A percentile compares a stretch with the other conserved stretches of the same genome.
Conservation (phyloP, 2,797 vertebrate genomes). For the Acanthopagrus latus region DNA sequence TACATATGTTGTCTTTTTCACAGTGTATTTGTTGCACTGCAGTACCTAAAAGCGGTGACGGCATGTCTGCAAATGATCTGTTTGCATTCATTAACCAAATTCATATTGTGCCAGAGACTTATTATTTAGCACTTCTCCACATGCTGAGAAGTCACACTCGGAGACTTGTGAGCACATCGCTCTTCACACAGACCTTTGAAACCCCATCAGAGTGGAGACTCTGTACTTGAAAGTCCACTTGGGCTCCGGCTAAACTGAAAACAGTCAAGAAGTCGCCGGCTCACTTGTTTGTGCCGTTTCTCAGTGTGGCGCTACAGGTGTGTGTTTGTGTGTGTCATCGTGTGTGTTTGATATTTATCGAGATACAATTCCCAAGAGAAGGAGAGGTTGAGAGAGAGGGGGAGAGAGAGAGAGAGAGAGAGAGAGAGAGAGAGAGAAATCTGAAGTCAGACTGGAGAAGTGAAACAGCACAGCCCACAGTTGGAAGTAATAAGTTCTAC, state of each 20-base stretch:
- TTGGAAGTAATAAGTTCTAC: slow-evolving; percentile 62
- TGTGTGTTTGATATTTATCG: slow-evolving; percentile 60
- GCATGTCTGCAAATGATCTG: slow-evolving; percentile 14
- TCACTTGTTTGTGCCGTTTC: slow-evolving; percentile 49
- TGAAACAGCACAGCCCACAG: slow-evolving; percentile 62
- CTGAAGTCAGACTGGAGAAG: slow-evolving; percentile 42
- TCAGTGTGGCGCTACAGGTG: slow-evolving; percentile 38
- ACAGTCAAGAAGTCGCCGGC: slow-evolving; percentile 42
- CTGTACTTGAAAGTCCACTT: slow-evolving; percentile 60
- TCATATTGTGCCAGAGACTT: background rate
- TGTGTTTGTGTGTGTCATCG: slow-evolving; percentile 36
- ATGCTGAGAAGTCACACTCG: slow-evolving; percentile 10
- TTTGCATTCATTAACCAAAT: slow-evolving; percentile 11
- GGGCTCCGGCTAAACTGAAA: slow-evolving; percentile 45
- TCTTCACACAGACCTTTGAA: slow-evolving; percentile 55
- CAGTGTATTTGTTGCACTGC: background rate
- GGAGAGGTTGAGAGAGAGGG: background rate
- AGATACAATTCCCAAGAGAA: slow-evolving; percentile 50
- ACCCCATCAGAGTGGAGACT: slow-evolving; percentile 42
- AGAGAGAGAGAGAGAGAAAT: slow-evolving; percentile 14
- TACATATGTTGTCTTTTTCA: background rate
- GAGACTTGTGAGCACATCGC: slow-evolving; percentile 8
- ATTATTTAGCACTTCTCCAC: slow-evolving; percentile 1
- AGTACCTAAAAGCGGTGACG: background rate
- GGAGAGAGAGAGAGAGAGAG: background rate